Base-by-base conservation (phyloP, 2,113 vertebrate species). In the Calyptomena viridis region DNA sequence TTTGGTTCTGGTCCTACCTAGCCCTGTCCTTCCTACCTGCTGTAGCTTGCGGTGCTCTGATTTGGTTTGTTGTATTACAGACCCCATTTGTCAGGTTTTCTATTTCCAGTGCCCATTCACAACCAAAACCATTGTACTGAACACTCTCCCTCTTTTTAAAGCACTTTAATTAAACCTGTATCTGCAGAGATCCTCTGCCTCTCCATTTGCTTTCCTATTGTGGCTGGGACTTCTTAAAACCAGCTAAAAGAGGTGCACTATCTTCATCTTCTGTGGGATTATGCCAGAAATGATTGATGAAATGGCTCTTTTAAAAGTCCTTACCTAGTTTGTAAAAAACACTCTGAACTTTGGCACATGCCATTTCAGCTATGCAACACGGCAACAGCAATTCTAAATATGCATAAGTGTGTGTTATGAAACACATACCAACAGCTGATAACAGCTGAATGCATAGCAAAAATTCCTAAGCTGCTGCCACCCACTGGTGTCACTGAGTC, bases 31-130 rank as follows among this genome's bases (percentile, higher is more conserved):
- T 67, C 3, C 16, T 55, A 12, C 19, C 40, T 42, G 24, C 23
- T 59, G 42, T 40, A 50, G 30, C 46, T n/a, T 79, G 14, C 53
- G 17, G 11, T 13, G 4, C 33, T 68, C 15, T 68, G 28, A 47
- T 12, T 82, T 66, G 31, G 3, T 31, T 80, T 86, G 39, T 80
- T 58, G n/a, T 3, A 18, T 31, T 40, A 17, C 20, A 67, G 15
- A 44, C 10, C 6, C 11, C 1, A 0, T 40, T 74, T 13, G 2
- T 46, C 28, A 5, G 6, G 1, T 52, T 67, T 78, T 52, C 2
- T 14, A 49, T 42, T 11, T 63, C 8, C 27, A 42, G 15, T 37
- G 42, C 23, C n/a, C 15, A 44, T 20, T n/a, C 44, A 20, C 6
- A 46, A 33, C 9, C 24, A 12, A 53, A 81, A 78, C 55, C 23